Conservation (phyloP, 1,140 invertebrate species). For the Neodiprion fabricii region DNA sequence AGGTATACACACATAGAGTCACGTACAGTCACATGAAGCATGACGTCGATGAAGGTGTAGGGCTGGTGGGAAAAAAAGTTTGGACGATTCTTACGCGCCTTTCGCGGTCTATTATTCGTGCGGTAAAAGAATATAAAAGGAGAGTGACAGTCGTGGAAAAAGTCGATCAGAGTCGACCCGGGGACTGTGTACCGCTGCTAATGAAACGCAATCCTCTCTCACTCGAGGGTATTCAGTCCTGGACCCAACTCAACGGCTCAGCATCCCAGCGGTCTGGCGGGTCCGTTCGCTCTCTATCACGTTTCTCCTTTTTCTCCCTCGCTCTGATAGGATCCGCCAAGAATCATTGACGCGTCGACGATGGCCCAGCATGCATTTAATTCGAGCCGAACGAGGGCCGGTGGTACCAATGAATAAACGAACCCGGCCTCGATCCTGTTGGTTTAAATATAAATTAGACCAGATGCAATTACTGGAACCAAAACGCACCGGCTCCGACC, state of each 20-base stretch:
- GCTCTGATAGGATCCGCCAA: constrained; percentile 1
- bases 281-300: neutral
- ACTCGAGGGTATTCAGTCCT: neutral
- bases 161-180: constrained; percentile 1
- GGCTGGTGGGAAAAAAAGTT: neutral
- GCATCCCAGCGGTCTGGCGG: neutral
- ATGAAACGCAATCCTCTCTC: constrained; percentile 1
- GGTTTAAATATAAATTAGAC: constrained; percentile 8
- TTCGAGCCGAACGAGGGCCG: constrained; percentile 3
- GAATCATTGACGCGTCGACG: constrained; percentile 6
- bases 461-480: neutral
- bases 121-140: neutral
- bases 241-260: neutral
- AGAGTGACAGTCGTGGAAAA: constrained; percentile 4
- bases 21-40: neutral
- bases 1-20: too few relatives aligned
- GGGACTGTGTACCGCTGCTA: neutral
- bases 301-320: neutral
- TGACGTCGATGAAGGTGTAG: neutral
- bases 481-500: neutral
- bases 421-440: neutral
- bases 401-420: neutral
- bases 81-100: neutral
- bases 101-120: constrained; percentile 6
- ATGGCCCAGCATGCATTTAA: constrained; percentile 5